Evolutionary conservation across 2,113 vertebrate species (phyloP), one percentile per base, ranked within the genome.

Genomic region (Triplophysa tibetana): DNA sequence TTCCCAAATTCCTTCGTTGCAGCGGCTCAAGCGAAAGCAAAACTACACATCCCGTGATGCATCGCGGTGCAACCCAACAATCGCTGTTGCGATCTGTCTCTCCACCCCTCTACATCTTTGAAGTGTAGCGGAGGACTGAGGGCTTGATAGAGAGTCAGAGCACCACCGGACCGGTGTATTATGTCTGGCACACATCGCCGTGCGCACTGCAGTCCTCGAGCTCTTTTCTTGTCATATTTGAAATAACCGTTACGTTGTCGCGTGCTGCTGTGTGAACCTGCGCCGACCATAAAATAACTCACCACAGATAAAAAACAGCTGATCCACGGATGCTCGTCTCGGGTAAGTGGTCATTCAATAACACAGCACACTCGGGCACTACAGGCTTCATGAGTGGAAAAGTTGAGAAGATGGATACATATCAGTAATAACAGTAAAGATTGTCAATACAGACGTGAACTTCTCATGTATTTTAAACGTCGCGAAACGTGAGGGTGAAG

Each of bases 11-110:
- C 16, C 23, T 73, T 73, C 41, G 54, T 70, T 70, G 48, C 67
- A 2, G 45, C 12, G 17, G 24, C 19, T 26, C 4, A 9, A n/a
- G 73, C 21, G 43, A 52, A 29, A 9, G 8, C 17, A 66, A 23
- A 54, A 84, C 83, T 81, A 75, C 79, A 81, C 7, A 1, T 81
- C 75, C 83, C 83, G 70, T 23, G 29, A 67, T 3, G 0, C 79
- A 24, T 3, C 63, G 79, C 79, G 80, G 45, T 13, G 29, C 64
- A 24, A n/a, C 58, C 65, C 29, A 58, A 50, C 67, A 48, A 56
- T 29, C 62, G 45, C 33, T 1, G 52, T 26, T 21, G 16, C 9
- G 79, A 12, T 72, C n/a, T 63, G 72, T 80, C 73, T 52, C 61
- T 76, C 82, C 78, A 45, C 76, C 82, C 81, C 79, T 62, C 23